A percentile compares a stretch with the other conserved stretches of the same genome.
These are phyloP conservation scores for Ophioninae sp. DNA, from an alignment of 2,888 invertebrate genomes.

Conservation along the genomic window DNA sequence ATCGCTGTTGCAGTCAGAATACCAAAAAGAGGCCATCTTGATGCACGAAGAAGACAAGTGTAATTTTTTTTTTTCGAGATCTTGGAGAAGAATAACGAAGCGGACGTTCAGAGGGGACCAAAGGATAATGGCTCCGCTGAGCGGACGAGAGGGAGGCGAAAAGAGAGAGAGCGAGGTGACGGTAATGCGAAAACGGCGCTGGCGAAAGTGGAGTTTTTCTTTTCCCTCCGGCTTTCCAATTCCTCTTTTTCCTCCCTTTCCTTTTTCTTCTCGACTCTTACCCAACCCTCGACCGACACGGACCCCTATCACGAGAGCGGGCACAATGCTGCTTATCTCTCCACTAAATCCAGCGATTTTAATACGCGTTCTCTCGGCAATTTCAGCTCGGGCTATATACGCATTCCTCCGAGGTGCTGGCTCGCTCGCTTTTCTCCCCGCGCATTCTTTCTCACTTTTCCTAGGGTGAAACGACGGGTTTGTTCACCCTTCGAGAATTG, in stretches of 20 bases:
- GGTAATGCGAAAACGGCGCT: conserved; percentile 73
- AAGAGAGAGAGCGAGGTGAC: conserved; percentile 68
- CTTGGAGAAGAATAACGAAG: conserved; percentile 62
- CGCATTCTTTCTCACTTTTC: conserved; percentile 54
- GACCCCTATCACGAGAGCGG: conserved; percentile 58
- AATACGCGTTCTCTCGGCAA: conserved; percentile 83
- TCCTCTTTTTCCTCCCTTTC: conserved; percentile 61
- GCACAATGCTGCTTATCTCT: conserved; percentile 81
- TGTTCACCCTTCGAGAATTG: conserved; percentile 58
- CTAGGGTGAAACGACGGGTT: conserved; percentile 42
- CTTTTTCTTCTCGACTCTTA: conserved; percentile 52
- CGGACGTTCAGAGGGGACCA: conserved; percentile 65
- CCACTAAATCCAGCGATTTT: conserved; percentile 84
- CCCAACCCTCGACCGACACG: conserved; percentile 45
- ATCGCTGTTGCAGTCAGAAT: not conserved
- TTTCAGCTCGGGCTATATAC: conserved; percentile 76
- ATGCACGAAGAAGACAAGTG: not conserved
- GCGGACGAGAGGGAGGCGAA: conserved; percentile 14
- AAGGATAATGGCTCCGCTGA: conserved; percentile 73
- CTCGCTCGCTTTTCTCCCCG: conserved; percentile 58
- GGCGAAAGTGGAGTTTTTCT: conserved; percentile 75
- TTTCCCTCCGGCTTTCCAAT: conserved; percentile 70
- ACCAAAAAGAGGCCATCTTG: not conserved
- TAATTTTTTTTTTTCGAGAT: conserved; percentile 20
- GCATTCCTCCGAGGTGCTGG: conserved; percentile 72